phyloP scores from a whole-genome alignment of 1,140 invertebrate genomes.

The Diuraphis noxia region DNA sequence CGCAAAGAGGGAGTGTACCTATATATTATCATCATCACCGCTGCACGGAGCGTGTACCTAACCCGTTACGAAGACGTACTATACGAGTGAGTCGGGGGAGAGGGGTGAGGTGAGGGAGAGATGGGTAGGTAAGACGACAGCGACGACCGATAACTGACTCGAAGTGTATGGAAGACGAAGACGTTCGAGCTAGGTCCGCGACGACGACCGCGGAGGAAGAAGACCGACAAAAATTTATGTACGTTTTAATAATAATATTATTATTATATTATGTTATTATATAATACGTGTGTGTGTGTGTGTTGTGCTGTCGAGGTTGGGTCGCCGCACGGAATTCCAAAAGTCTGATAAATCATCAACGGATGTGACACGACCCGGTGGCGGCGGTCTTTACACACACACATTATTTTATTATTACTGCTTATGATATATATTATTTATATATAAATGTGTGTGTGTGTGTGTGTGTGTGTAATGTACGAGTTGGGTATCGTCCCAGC shows the following conservation, averaged over 20 bases:
- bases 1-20: background rate
- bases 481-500: background rate
- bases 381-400: constrained; percentile 9
- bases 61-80: background rate
- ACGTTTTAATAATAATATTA: background rate
- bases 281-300: too few relatives aligned
- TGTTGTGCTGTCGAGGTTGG: constrained; percentile 25
- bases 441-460: background rate
- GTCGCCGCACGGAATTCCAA: constrained; percentile 46
- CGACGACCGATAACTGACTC: background rate
- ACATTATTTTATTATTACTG: background rate
- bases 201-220: background rate
- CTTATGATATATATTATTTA: background rate
- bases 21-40: background rate
- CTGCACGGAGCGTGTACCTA: background rate
- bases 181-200: background rate
- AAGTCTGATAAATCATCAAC: constrained; percentile 54
- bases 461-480: background rate
- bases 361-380: constrained; percentile 43
- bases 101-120: background rate
- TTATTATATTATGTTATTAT: background rate
- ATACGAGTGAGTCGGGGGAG: background rate
- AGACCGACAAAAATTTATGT: constrained; percentile 11
- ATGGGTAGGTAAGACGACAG: background rate
- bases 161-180: background rate